Percentiles rank a stretch among this genome's conserved stretches.
Conservation (phyloP, 2,888 invertebrate genomes). For the Spodoptera picta region DNA sequence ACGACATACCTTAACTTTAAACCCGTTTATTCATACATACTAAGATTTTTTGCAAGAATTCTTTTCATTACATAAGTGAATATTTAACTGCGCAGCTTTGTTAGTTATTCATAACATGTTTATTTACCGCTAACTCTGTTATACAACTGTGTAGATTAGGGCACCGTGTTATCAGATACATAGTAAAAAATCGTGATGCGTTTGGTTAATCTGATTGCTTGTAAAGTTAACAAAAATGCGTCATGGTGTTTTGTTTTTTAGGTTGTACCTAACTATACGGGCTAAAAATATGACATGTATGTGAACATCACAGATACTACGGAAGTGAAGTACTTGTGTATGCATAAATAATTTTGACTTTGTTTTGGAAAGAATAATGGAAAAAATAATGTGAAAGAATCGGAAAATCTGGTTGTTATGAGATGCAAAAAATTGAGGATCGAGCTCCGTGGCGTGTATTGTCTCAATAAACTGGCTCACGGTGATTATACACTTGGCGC, state of each 20-base stretch:
- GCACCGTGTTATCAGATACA: constrained; percentile 23
- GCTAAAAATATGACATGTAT: too few species aligned
- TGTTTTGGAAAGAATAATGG: too few species aligned
- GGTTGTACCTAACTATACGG: background rate
- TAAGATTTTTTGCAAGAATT: constrained; percentile 42
- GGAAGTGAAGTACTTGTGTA: too few species aligned
- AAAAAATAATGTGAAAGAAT: too few species aligned
- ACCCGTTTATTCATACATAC: constrained; percentile 40
- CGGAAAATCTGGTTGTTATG: too few species aligned
- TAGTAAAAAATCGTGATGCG: constrained; percentile 19
- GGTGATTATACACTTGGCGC: too few species aligned
- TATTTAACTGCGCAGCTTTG: constrained; percentile 33
- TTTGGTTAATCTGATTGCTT: constrained; percentile 6
- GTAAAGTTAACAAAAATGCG: constrained; percentile 4
- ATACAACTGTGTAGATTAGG: constrained; percentile 29
- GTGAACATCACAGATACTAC: too few species aligned
- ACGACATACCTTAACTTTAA: constrained; percentile 32
- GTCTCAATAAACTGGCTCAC: too few species aligned
- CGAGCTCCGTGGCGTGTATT: too few species aligned
- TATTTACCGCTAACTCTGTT: constrained; percentile 15
- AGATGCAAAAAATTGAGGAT: too few species aligned
- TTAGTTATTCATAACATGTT: constrained; percentile 12
- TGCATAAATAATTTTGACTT: too few species aligned
- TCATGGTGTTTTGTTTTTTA: constrained; percentile 17
- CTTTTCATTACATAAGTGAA: constrained; percentile 43